phyloP scores from a whole-genome alignment of 2,797 vertebrate species.

The Cyprinodon diabolis region DNA sequence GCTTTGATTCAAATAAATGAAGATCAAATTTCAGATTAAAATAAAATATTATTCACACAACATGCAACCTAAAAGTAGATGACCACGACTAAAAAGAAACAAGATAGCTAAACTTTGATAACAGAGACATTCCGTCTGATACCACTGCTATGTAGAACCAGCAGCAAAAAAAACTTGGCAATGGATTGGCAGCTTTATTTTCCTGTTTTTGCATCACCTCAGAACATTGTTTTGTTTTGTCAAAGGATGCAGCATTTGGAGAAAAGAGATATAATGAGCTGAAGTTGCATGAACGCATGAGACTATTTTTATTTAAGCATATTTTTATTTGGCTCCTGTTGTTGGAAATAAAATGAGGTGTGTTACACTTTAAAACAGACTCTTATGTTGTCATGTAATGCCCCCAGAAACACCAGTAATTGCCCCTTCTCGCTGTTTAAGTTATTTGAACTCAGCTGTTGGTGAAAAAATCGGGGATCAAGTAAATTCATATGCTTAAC shows the following conservation, averaged over 20 bases:
- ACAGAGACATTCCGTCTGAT: slow-evolving; percentile 3
- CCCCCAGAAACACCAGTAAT: slow-evolving; percentile 46
- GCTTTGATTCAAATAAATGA: no score
- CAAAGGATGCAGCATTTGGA: slow-evolving; percentile 21
- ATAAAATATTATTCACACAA: no score
- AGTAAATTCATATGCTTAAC: slow-evolving; percentile 4
- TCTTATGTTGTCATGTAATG: slow-evolving; percentile 9
- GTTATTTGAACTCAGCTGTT: slow-evolving; percentile 21
- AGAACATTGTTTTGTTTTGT: slow-evolving; percentile 50
- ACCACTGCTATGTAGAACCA: slow-evolving; percentile 39
- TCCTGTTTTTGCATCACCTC: slow-evolving; percentile 62
- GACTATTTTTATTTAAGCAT: slow-evolving; percentile 40
- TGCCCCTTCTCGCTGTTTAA: slow-evolving; percentile 34
- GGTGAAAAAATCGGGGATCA: slow-evolving; percentile 23
- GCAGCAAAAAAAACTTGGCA: slow-evolving; percentile 16
- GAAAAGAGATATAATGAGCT: slow-evolving; percentile 49
- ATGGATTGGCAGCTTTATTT: slow-evolving; percentile 35
- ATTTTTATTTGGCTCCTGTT: slow-evolving; percentile 10
- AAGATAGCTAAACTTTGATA: no score
- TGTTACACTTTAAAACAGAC: slow-evolving; percentile 22
- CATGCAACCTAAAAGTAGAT: no score
- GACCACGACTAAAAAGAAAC: neutral
- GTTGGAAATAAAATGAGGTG: slow-evolving; percentile 19
- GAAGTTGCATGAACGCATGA: slow-evolving; percentile 43
- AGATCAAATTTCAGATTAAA: no score